phyloP scores from a whole-genome alignment of 2,797 vertebrate species.

The Lagodon rhomboides region DNA sequence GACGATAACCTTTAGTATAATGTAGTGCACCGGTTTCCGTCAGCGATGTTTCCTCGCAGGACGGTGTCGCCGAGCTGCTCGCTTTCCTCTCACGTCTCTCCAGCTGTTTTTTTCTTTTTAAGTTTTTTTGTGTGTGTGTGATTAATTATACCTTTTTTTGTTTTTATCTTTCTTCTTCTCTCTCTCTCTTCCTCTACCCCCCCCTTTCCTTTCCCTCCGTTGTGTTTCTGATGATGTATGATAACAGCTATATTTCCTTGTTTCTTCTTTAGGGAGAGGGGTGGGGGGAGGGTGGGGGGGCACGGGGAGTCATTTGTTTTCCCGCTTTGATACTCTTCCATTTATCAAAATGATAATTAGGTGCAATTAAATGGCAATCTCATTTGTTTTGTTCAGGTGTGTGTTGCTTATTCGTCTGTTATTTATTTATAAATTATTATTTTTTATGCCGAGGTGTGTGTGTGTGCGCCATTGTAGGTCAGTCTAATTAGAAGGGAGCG shows the following conservation, averaged over 20 bases:
- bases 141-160: slow-evolving; percentile 83
- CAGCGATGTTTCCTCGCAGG: slow-evolving; percentile 77
- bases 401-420: slow-evolving; percentile 72
- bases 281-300: slow-evolving; percentile 74
- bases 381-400: slow-evolving; percentile 89
- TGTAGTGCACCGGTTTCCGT: slow-evolving; percentile 76
- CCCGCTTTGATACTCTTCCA: slow-evolving; percentile 84
- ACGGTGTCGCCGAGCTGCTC: slow-evolving; percentile 70
- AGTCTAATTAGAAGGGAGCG: slow-evolving; percentile 77
- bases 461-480: slow-evolving; percentile 82
- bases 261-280: slow-evolving; percentile 83
- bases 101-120: slow-evolving; percentile 52
- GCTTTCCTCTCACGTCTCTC: slow-evolving; percentile 79
- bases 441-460: slow-evolving; percentile 72
- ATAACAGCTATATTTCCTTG: slow-evolving; percentile 81
- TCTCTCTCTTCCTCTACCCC: slow-evolving; percentile 40
- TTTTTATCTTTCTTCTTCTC: slow-evolving; percentile 63
- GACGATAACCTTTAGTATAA: slow-evolving; percentile 86
- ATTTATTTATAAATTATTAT: slow-evolving; percentile 9
- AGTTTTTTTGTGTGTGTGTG: slow-evolving; percentile 57
- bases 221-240: slow-evolving; percentile 83
- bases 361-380: slow-evolving; percentile 89
- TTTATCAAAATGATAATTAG: slow-evolving; percentile 92
- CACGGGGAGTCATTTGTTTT: slow-evolving; percentile 84
- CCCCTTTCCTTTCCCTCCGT: slow-evolving; percentile 59